These are phyloP conservation scores for Macaria liturata DNA, from an alignment of 2,888 invertebrate species.

Conservation along the genomic window DNA sequence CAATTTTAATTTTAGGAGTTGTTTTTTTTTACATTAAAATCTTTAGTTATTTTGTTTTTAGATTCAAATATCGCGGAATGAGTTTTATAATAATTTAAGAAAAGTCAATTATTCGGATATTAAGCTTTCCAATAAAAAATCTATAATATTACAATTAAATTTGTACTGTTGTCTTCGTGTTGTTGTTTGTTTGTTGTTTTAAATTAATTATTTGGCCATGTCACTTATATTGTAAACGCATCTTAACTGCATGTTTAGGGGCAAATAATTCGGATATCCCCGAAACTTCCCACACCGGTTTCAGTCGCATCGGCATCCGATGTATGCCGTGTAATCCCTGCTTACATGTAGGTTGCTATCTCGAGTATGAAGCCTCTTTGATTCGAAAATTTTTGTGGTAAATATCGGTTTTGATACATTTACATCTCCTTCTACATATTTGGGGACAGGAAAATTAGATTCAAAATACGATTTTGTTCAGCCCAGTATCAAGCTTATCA, in stretches of 20 bases:
- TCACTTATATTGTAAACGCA: not conserved
- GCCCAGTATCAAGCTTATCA: too few species aligned
- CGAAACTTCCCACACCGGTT: slow-evolving; percentile 33
- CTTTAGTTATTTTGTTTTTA: not conserved
- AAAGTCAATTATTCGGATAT: not conserved
- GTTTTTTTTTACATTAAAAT: not conserved
- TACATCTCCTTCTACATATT: too few species aligned
- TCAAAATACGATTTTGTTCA: too few species aligned
- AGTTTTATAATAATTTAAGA: not conserved
- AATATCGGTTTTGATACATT: slow-evolving; percentile 3
- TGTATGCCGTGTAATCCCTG: slow-evolving; percentile 29
- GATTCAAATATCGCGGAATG: not conserved
- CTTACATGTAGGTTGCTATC: slow-evolving; percentile 20
- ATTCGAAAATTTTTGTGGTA: slow-evolving; percentile 8
- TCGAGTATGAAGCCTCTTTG: slow-evolving; percentile 13
- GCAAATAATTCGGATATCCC: slow-evolving; percentile 20
- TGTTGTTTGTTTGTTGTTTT: too few species aligned
- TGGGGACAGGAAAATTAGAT: too few species aligned
- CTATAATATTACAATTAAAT: too few species aligned
- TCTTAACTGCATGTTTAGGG: slow-evolving; percentile 15
- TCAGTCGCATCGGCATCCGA: slow-evolving; percentile 46
- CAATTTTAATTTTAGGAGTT: not conserved
- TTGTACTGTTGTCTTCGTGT: too few species aligned
- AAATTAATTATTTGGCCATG: too few species aligned
- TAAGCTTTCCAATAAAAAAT: too few species aligned